Evolutionary conservation across 2,797 vertebrate genomes (phyloP).

Genomic region (Spatula clypeata): DNA sequence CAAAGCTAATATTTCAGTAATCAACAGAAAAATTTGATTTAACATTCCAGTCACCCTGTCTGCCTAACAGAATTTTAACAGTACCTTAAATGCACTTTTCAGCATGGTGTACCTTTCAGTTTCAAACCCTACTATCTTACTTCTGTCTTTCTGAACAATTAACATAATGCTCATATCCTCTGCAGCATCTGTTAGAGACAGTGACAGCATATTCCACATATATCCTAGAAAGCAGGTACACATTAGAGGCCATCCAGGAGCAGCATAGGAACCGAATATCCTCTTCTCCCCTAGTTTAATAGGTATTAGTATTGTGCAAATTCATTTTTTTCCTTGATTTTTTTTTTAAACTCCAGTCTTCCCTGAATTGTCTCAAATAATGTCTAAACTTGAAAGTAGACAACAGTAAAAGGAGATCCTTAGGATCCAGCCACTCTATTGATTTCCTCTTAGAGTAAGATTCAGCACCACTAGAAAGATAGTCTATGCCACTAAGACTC

Average conservation of each 20-base stretch:
- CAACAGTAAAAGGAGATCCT: neutral
- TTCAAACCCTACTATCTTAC: neutral
- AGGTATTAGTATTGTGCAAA: neutral
- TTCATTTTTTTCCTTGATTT: neutral
- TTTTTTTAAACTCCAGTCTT: neutral
- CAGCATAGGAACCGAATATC: neutral
- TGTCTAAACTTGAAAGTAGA: neutral
- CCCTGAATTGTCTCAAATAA: neutral
- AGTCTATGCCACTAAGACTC: neutral
- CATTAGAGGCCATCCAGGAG: neutral
- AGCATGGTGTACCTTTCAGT: neutral
- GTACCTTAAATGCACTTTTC: conserved; percentile 5
- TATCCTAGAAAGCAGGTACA: neutral
- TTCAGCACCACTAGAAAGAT: neutral
- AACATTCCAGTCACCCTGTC: neutral
- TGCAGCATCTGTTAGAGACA: neutral
- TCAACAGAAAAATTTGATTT: neutral
- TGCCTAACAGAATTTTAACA: neutral
- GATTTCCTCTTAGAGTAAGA: neutral
- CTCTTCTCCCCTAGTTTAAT: neutral
- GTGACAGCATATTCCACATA: neutral
- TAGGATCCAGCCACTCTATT: neutral
- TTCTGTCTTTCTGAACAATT: neutral
- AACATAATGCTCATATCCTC: neutral
- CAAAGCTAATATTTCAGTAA: neutral